Evolutionary conservation across 2,888 invertebrate genomes (phyloP).

Genomic region (Blastobasis lacticolella): DNA sequence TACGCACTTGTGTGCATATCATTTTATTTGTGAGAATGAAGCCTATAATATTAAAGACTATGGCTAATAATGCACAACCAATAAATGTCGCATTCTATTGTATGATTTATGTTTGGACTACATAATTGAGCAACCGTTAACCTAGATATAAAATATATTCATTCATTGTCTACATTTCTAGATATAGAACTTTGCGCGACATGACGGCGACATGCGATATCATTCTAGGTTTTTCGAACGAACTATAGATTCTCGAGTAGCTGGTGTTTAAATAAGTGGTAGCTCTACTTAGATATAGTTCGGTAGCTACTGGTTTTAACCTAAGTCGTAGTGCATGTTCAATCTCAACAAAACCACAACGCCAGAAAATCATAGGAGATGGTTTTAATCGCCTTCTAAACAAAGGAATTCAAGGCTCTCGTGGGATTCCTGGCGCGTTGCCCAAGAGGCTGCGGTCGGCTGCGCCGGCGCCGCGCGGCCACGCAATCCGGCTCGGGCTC

Average conservation of each 20-base stretch:
- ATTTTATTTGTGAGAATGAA: not conserved
- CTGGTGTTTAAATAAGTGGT: no score
- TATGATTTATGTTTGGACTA: constrained; percentile 4
- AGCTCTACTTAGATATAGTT: no score
- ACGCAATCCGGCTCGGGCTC: constrained; percentile 20
- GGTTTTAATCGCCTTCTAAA: constrained; percentile 37
- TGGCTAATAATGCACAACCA: not conserved
- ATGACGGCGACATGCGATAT: no score
- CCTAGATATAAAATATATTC: constrained; percentile 4
- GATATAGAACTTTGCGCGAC: no score
- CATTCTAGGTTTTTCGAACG: no score
- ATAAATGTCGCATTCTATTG: constrained; percentile 7
- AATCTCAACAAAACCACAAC: constrained; percentile 26
- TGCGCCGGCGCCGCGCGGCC: constrained; percentile 41
- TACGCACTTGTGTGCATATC: no score
- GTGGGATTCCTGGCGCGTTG: constrained; percentile 42
- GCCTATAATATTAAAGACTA: not conserved
- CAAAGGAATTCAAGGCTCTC: constrained; percentile 52
- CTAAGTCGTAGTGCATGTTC: no score
- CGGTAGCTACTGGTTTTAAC: no score
- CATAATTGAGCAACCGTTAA: constrained; percentile 2
- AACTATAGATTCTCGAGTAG: no score
- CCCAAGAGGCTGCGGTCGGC: constrained; percentile 45
- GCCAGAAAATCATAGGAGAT: constrained; percentile 31
- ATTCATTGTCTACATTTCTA: no score